phyloP scores from a whole-genome alignment of 2,797 vertebrate species.

The Lepilemur septentrionalis region DNA sequence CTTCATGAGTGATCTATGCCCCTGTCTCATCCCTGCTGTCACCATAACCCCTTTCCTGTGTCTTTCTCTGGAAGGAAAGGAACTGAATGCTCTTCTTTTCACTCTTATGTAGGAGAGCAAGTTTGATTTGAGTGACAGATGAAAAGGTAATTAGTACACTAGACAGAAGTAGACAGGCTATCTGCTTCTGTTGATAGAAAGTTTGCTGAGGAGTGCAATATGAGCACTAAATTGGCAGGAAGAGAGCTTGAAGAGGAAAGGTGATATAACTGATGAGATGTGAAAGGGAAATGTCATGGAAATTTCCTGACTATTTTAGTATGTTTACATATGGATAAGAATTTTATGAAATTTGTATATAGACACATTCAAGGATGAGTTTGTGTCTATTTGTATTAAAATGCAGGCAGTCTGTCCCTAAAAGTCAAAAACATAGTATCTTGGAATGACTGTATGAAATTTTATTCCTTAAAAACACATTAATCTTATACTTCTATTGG shows the following conservation, averaged over 20 bases:
- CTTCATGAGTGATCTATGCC: not conserved
- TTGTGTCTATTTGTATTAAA: not conserved
- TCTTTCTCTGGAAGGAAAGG: not conserved
- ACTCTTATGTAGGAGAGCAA: not conserved
- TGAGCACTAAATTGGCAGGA: not conserved
- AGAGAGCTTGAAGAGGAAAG: not conserved
- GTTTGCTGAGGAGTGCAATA: not conserved
- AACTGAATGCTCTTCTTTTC: not conserved
- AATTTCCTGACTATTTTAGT: not conserved
- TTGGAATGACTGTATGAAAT: not conserved
- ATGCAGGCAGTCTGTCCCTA: not conserved
- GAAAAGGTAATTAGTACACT: not conserved
- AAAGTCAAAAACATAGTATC: not conserved
- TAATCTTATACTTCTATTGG: not conserved
- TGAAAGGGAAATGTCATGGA: not conserved
- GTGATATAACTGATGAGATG: not conserved
- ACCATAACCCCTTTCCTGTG: not conserved
- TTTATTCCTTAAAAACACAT: not conserved
- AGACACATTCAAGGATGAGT: not conserved
- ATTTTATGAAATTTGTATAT: not conserved
- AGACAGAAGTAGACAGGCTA: not conserved
- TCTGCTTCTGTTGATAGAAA: not conserved
- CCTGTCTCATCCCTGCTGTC: not conserved
- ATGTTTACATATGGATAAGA: not conserved
- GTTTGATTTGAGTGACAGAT: constrained; percentile 24